phyloP scores from a whole-genome alignment of 2,888 invertebrate species.

The Halictus ligatus region DNA sequence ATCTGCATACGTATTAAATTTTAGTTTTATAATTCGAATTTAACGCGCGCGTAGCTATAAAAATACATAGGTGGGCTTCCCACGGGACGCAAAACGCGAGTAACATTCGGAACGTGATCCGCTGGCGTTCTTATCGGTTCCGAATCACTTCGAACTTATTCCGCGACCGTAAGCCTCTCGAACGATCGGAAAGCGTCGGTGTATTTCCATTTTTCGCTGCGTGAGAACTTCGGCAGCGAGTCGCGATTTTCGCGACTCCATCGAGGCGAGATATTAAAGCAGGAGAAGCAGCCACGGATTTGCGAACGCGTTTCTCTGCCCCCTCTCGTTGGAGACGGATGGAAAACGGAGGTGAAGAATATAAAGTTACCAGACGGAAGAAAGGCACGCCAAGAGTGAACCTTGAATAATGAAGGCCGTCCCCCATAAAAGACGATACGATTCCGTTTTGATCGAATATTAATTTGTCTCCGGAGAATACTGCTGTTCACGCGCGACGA shows the following conservation, averaged over 20 bases:
- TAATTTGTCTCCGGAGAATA: background rate
- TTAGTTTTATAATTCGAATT: background rate
- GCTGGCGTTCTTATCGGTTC: constrained; percentile 31
- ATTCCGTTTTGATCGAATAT: constrained; percentile 10
- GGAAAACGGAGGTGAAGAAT: constrained; percentile 26
- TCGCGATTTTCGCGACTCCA: constrained; percentile 51
- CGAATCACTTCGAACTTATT: constrained; percentile 57
- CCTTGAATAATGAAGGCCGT: background rate
- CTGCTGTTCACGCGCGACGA: background rate
- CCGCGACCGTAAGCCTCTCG: constrained; percentile 50
- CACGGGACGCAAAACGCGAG: constrained; percentile 6
- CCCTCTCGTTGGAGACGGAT: constrained; percentile 7
- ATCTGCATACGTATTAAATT: background rate
- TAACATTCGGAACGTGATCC: constrained; percentile 17
- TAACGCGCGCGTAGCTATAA: background rate
- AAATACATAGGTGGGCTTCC: background rate
- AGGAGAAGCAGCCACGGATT: constrained; percentile 39
- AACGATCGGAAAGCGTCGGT: constrained; percentile 31
- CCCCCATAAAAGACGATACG: background rate
- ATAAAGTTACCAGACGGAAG: constrained; percentile 15
- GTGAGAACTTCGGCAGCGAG: constrained; percentile 63
- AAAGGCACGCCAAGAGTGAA: background rate
- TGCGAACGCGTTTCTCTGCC: constrained; percentile 39
- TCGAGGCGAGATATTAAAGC: constrained; percentile 65
- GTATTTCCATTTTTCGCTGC: constrained; percentile 61